Conservation (phyloP, 1,140 invertebrate species). For the Drosophila orena region DNA sequence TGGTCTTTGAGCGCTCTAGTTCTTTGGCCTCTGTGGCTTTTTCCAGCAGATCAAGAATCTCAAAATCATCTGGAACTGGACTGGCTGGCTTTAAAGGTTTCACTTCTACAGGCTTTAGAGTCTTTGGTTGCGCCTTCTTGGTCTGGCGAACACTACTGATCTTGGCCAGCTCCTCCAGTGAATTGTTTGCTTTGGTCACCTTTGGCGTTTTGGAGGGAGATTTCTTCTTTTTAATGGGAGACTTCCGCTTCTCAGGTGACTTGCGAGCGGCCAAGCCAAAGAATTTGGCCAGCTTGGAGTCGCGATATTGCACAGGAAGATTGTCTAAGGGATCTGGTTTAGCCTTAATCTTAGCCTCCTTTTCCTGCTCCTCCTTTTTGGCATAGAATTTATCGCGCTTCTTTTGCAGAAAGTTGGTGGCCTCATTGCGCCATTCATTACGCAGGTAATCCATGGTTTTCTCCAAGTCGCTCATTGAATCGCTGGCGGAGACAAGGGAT, state of each 20-base stretch:
- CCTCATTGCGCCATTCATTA: conserved; percentile 80
- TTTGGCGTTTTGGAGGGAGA: conserved; percentile 52
- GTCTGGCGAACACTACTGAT: conserved; percentile 57
- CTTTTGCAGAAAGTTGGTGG: conserved; percentile 78
- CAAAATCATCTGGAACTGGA: conserved; percentile 71
- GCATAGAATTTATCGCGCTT: conserved; percentile 77
- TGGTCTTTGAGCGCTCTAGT: conserved; percentile 63
- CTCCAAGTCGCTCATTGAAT: conserved; percentile 77
- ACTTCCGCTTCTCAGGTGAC: conserved; percentile 70
- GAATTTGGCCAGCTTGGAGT: conserved; percentile 78
- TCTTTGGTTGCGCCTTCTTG: conserved; percentile 46
- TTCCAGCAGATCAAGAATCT: conserved; percentile 63
- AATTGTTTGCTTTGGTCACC: conserved; percentile 49
- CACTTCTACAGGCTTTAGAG: conserved; percentile 10
- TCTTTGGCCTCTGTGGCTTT: conserved; percentile 64
- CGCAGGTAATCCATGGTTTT: conserved; percentile 81
- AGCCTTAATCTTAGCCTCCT: conserved; percentile 23
- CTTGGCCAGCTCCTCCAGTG: conserved; percentile 64
- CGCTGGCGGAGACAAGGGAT: conserved; percentile 58
- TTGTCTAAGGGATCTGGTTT: conserved; percentile 24
- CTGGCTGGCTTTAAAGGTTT: conserved; percentile 42
- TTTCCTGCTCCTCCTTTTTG: conserved; percentile 55
- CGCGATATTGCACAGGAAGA: conserved; percentile 65
- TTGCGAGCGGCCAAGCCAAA: conserved; percentile 65
- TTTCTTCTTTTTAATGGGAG: conserved; percentile 62